Base-by-base conservation (phyloP, 2,888 invertebrate species). In the Tipula lateralis region DNA sequence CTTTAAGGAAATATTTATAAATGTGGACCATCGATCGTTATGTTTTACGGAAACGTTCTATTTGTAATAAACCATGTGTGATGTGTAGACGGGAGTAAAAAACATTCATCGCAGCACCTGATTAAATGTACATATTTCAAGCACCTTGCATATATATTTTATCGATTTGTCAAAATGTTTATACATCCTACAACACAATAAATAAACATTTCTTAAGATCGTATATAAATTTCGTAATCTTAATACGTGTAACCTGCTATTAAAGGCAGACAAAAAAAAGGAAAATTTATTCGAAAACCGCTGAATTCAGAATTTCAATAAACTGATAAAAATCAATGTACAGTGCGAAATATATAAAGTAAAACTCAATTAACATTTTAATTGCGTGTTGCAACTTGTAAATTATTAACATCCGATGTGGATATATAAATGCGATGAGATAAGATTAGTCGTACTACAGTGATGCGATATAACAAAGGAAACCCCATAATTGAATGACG, bases 351-450 rank as follows among this genome's bases (percentile, higher is more conserved):
- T 50, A 50, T n/a, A n/a, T 24, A 44, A 66, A 19, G 66, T 66
- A 66, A 66, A 66, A 66, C 66, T 66, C 66, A 66, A 66, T 66
- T 66, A 66, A 66, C 24, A 66, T 66, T 66, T 66, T 66, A 66
- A 66, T 66, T 66, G 66, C 66, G 66, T 66, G 66, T 66, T 66
- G 66, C 66, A 24, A 66, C 24, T 24, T 19, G 19, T 66, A 2
- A 66, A 66, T 66, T 66, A 19, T 24, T 19, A 24, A 66, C 24
- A 66, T 66, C 24, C 66, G 66, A 66, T 39, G 39, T 39, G 39
- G 39, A 39, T 50, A 19, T 44, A n/a, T 44, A 50, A 19, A 50
- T 50, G 19, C 50, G 50, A 50, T 66, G 66, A 66, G 66, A 66
- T 66, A 66, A 66, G 66, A 66, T 66, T 66, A 66, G 24, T 13